Conservation (phyloP, 1,140 invertebrate species). For the Brachionus rubens region DNA sequence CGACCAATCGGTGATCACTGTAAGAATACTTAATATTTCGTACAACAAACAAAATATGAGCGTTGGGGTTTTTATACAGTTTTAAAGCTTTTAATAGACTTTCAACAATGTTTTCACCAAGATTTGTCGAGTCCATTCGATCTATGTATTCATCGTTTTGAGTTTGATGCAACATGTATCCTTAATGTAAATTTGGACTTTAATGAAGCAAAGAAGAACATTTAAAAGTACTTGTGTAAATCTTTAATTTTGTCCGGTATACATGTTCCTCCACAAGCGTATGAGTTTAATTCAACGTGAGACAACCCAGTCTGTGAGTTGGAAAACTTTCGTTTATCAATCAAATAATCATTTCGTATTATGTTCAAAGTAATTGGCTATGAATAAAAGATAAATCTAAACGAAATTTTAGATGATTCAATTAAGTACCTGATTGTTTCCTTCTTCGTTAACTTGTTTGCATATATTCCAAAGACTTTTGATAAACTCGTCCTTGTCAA, state of each 20-base stretch:
- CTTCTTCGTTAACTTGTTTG: neutral
- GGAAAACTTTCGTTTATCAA: neutral
- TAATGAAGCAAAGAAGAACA: neutral
- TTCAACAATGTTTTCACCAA: neutral
- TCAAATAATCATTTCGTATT: slow-evolving; percentile 18
- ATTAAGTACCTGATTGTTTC: neutral
- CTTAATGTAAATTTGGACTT: neutral
- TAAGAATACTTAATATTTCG: neutral
- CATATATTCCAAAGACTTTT: neutral
- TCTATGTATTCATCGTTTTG: neutral
- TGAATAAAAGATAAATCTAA: neutral
- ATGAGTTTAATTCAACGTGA: slow-evolving; percentile 33
- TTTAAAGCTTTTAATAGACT: neutral
- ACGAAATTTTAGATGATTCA: neutral
- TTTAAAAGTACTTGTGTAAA: neutral
- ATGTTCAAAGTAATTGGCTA: slow-evolving; percentile 10
- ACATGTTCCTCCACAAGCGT: neutral
- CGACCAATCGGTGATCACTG: slow-evolving; percentile 1
- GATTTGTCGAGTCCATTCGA: neutral
- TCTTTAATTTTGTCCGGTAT: neutral
- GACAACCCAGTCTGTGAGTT: neutral
- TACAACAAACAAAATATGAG: slow-evolving; percentile 16
- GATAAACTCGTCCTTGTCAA: neutral
- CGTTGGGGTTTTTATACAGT: neutral
- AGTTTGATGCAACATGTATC: neutral